A percentile compares a stretch with the other conserved stretches of the same genome.
These are phyloP conservation scores for Recurvirostra avosetta DNA, from an alignment of 2,113 vertebrate species.

Conservation along the genomic window DNA sequence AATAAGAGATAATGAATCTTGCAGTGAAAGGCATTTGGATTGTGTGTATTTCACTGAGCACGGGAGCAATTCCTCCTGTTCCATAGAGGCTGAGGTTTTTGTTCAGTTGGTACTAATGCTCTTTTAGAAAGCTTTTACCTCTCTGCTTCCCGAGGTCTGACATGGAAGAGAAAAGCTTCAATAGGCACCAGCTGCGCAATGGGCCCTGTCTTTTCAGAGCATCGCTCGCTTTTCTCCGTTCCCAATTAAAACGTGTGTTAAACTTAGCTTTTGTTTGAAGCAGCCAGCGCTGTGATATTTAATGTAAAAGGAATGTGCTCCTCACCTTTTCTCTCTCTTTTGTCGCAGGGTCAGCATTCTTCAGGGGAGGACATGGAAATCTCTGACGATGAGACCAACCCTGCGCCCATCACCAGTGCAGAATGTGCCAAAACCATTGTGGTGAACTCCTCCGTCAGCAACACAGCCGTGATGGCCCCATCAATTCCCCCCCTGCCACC, in stretches of 20 bases:
- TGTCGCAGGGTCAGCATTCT: conserved; percentile 83
- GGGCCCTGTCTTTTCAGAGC: not conserved
- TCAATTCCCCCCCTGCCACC: conserved; percentile 81
- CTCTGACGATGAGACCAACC: conserved; percentile 93
- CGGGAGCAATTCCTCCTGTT: not conserved
- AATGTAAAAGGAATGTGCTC: not conserved
- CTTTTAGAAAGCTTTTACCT: conserved; percentile 32
- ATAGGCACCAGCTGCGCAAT: conserved; percentile 8
- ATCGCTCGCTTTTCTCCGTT: not conserved
- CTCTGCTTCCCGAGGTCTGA: conserved; percentile 15
- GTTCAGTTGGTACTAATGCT: not conserved
- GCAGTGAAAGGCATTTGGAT: not conserved
- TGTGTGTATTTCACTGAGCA: not conserved
- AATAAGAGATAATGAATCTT: not conserved
- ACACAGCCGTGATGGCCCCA: conserved; percentile 75
- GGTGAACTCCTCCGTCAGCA: conserved; percentile 85
- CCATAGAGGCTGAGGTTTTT: not conserved
- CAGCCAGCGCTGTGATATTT: not conserved
- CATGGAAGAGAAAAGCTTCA: conserved; percentile 24
- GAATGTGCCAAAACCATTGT: conserved; percentile 94
- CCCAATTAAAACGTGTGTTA: conserved; percentile 36
- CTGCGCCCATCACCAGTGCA: conserved; percentile 81
- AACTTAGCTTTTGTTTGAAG: conserved; percentile 43
- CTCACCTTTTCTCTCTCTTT: conserved; percentile 27
- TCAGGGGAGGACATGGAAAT: conserved; percentile 99